Percentiles rank a stretch among this genome's conserved stretches.
Conservation (phyloP, 2,113 vertebrate species). For the Galbula dea region DNA sequence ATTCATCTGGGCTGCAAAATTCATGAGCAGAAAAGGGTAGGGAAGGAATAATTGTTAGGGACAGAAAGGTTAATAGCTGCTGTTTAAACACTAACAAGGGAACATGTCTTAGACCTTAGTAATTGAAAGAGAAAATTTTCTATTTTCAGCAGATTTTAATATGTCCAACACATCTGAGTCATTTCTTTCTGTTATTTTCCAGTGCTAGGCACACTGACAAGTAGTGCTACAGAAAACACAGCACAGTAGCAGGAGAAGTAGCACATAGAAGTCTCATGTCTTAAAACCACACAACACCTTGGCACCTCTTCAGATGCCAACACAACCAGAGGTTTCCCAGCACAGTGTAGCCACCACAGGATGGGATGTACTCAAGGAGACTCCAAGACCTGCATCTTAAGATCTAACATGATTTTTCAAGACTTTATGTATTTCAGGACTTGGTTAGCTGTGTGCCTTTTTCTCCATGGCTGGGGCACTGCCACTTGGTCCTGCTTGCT, state of each 20-base stretch:
- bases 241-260: neutral
- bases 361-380: too few species aligned
- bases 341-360: neutral
- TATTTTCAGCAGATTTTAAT: neutral
- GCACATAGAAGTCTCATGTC: neutral
- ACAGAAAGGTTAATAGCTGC: constrained; percentile 33
- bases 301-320: neutral
- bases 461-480: too few species aligned
- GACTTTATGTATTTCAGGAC: too few species aligned
- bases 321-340: neutral
- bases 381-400: too few species aligned
- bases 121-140: constrained; percentile 14
- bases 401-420: too few species aligned
- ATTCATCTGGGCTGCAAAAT: constrained; percentile 25
- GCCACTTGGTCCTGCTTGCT: too few species aligned
- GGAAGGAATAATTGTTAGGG: neutral
- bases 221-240: neutral
- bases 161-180: neutral
- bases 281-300: neutral
- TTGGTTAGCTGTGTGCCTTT: too few species aligned
- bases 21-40: neutral
- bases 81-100: constrained; percentile 34
- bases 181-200: neutral
- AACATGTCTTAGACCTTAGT: neutral
- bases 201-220: neutral